A percentile compares a stretch with the other conserved stretches of the same genome.
Conservation (phyloP, 2,113 vertebrate genomes). For the Erythrolamprus reginae region DNA sequence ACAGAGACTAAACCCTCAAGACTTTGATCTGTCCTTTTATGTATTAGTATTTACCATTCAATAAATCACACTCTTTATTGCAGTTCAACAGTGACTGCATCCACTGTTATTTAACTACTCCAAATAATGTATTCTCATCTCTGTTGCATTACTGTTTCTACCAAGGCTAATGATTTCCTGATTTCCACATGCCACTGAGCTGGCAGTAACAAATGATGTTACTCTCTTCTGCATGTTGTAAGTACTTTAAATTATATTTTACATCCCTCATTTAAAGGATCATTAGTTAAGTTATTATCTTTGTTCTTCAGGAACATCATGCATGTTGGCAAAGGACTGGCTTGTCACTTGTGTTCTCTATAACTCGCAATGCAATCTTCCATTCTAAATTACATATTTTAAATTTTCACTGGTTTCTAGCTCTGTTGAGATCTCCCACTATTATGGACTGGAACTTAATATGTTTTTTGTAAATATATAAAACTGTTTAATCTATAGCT, state of each 20-base stretch:
- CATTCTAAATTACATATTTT: background rate
- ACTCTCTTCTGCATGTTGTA: conserved; percentile 61
- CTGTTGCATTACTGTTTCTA: conserved; percentile 67
- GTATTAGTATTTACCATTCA: conserved; percentile 61
- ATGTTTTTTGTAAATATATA: background rate
- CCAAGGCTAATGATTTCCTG: conserved; percentile 73
- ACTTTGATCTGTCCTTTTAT: conserved; percentile 45
- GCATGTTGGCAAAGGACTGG: conserved; percentile 47
- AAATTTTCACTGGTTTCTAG: background rate
- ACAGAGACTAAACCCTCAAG: conserved; percentile 53
- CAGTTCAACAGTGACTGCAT: conserved; percentile 58
- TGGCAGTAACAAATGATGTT: conserved; percentile 69
- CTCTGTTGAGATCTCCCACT: fast-evolving
- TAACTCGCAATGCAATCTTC: conserved; percentile 1
- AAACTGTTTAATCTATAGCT: background rate
- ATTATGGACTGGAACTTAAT: background rate
- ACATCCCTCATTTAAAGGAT: conserved; percentile 73
- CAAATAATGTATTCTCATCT: conserved; percentile 69
- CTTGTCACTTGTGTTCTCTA: conserved; percentile 30
- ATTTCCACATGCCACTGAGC: conserved; percentile 70
- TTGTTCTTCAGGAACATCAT: conserved; percentile 54
- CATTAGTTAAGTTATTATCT: conserved; percentile 76
- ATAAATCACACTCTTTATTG: conserved; percentile 19
- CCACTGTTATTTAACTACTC: conserved; percentile 70
- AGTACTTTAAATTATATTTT: conserved; percentile 75